Percentiles rank a stretch among this genome's conserved stretches.
Conservation (phyloP, 2,113 vertebrate genomes). For the Ictidomys tridecemlineatus region DNA sequence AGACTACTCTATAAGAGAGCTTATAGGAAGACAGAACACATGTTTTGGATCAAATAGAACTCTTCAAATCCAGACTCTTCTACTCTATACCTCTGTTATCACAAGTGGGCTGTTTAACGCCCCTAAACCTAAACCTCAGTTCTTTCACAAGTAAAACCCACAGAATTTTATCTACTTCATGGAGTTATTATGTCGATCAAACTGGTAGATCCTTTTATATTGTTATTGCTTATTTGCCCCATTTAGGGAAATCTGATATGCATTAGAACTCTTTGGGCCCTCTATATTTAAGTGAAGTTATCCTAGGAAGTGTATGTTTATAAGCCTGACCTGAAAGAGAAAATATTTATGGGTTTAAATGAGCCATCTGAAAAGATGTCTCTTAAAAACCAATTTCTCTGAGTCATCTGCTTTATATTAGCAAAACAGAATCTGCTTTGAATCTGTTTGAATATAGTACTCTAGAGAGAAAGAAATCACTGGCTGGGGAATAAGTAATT, state of each 20-base stretch:
- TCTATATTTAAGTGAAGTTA: background rate
- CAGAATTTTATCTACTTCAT: background rate
- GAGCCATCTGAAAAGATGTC: conserved; percentile 44
- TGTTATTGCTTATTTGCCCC: background rate
- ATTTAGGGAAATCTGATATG: background rate
- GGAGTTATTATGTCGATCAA: conserved; percentile 3
- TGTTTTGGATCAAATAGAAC: background rate
- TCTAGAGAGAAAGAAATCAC: conserved; percentile 51
- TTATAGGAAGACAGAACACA: background rate
- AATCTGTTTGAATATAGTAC: background rate
- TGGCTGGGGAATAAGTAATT: conserved; percentile 51
- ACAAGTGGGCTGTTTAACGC: background rate
- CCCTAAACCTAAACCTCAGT: background rate
- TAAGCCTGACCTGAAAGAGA: conserved; percentile 43
- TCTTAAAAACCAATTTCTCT: conserved; percentile 40
- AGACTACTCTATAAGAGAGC: conserved; percentile 10
- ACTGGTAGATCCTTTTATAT: background rate
- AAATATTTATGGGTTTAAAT: conserved; percentile 18
- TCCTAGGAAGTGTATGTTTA: conserved; percentile 31
- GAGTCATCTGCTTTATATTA: conserved; percentile 23
- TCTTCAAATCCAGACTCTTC: conserved; percentile 6
- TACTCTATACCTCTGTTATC: background rate
- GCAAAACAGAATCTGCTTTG: conserved; percentile 16
- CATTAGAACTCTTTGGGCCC: conserved; percentile 14
- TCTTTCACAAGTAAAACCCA: background rate